These are phyloP conservation scores for Prunella strophiata DNA, from an alignment of 2,797 vertebrate species.

Conservation along the genomic window DNA sequence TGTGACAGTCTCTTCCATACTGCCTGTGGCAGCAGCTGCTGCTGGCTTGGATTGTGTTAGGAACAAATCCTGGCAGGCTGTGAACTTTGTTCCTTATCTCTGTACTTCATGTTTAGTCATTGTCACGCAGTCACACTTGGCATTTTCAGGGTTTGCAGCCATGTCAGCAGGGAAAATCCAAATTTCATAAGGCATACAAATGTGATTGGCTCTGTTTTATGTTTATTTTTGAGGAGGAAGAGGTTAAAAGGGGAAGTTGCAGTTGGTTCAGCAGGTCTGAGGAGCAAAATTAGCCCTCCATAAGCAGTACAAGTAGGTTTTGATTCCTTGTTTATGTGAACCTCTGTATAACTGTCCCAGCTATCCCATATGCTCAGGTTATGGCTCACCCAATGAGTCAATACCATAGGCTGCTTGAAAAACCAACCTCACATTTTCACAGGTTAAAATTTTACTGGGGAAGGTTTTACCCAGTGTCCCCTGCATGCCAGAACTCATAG, in stretches of 20 bases:
- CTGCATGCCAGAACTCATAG: neutral
- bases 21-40: conserved; percentile 4
- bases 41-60: neutral
- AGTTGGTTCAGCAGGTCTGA: neutral
- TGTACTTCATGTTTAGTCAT: neutral
- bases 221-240: neutral
- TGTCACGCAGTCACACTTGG: neutral
- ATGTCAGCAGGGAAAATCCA: neutral
- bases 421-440: neutral
- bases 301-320: neutral
- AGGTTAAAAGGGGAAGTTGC: neutral
- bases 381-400: accelerated
- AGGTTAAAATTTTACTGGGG: neutral
- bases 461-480: neutral
- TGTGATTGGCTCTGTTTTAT: neutral
- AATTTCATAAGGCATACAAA: neutral
- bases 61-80: neutral
- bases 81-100: conserved; percentile 29
- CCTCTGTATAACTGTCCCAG: neutral
- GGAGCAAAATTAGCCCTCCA: neutral
- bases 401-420: neutral
- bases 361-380: neutral
- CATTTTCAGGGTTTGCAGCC: neutral
- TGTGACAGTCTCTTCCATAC: neutral
- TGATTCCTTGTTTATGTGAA: neutral